Conservation (phyloP, 2,113 vertebrate species). For the Dryoscopus gambensis region DNA sequence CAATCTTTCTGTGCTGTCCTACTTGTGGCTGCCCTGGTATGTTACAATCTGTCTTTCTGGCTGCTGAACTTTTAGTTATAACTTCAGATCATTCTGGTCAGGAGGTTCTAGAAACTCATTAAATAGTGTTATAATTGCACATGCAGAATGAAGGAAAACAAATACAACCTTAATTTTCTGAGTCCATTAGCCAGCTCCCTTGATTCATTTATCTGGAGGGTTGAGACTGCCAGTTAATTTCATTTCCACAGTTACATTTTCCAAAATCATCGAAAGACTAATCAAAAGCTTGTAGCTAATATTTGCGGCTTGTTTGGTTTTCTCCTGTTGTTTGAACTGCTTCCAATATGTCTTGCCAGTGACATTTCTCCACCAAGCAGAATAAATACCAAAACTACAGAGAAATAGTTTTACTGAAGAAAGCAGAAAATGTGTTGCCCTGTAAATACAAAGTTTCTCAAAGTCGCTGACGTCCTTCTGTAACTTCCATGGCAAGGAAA, state of each 20-base stretch:
- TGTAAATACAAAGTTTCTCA: neutral
- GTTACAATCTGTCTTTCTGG: neutral
- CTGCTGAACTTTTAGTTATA: neutral
- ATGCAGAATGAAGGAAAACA: slow-evolving; percentile 30
- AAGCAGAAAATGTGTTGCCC: neutral
- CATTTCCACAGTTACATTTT: slow-evolving; percentile 29
- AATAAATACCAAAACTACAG: slow-evolving; percentile 31
- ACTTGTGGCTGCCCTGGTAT: neutral
- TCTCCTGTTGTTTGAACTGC: slow-evolving; percentile 41
- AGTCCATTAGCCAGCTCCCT: slow-evolving; percentile 21
- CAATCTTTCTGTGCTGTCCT: neutral
- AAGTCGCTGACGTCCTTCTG: neutral
- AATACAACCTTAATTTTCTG: slow-evolving; percentile 32
- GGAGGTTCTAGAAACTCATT: slow-evolving; percentile 11
- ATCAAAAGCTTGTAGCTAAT: slow-evolving; percentile 56
- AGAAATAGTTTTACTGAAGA: neutral
- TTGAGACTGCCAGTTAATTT: slow-evolving; percentile 39
- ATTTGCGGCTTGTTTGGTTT: slow-evolving; percentile 43
- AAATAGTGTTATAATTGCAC: slow-evolving; percentile 1
- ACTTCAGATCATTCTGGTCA: neutral
- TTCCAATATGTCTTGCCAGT: slow-evolving; percentile 35
- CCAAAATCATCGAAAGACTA: slow-evolving; percentile 41
- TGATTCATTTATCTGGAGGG: slow-evolving; percentile 27
- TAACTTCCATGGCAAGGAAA: neutral
- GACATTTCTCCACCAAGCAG: slow-evolving; percentile 36